These are phyloP conservation scores for Amiota communis DNA, from an alignment of 2,888 invertebrate genomes.

Conservation along the genomic window DNA sequence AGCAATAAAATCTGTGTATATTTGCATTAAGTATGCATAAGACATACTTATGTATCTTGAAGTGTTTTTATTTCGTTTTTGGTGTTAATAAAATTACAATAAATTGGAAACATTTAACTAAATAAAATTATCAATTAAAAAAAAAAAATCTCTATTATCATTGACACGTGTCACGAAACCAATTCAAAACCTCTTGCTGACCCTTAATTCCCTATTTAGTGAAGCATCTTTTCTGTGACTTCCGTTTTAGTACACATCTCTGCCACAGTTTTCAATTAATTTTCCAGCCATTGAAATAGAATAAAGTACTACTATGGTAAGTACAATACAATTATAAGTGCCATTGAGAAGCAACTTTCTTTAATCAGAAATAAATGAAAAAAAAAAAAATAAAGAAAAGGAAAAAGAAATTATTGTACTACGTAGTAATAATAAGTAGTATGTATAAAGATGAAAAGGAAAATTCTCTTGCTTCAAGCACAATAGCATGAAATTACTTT, in stretches of 20 bases:
- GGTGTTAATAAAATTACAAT: not conserved
- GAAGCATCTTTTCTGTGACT: too few relatives aligned
- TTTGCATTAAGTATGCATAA: not conserved
- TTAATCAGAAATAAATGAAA: slow-evolving; percentile 9
- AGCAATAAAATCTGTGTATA: slow-evolving; percentile 4
- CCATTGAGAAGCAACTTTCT: not conserved
- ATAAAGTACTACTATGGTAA: too few relatives aligned
- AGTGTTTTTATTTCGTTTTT: too few relatives aligned
- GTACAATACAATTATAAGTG: not conserved
- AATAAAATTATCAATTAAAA: not conserved
- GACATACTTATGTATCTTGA: not conserved
- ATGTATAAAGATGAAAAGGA: slow-evolving; percentile 7
- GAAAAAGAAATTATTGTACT: not conserved
- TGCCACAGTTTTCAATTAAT: slow-evolving; percentile 19
- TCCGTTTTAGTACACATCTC: too few relatives aligned
- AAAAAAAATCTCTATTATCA: not conserved
- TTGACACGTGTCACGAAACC: slow-evolving; percentile 11
- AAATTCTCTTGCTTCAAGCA: not conserved
- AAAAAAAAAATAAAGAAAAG: not conserved
- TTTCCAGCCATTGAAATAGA: not conserved
- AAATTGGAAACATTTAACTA: slow-evolving; percentile 4
- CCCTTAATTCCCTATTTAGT: too few relatives aligned
- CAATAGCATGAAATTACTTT: slow-evolving; percentile 20
- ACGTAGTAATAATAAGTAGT: not conserved
- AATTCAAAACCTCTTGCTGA: not conserved